A percentile compares a stretch with the other conserved stretches of the same genome.
Evolutionary conservation across 2,797 vertebrate species (phyloP).

Genomic region (Aeoliscus strigatus): DNA sequence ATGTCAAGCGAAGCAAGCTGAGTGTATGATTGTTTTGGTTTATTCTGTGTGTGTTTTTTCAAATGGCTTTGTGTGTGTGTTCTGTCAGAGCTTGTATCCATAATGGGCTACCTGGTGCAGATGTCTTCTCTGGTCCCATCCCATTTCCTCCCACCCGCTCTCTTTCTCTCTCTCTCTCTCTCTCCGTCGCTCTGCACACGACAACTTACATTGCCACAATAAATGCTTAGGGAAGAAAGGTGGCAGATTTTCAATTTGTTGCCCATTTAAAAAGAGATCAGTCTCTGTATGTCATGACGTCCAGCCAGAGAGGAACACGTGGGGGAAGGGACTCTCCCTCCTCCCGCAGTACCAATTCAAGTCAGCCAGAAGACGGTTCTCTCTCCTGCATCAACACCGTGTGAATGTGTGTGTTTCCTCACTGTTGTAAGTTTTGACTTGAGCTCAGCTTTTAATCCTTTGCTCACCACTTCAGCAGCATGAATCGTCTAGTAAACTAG

Average conservation of each 20-base stretch:
- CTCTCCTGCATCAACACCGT: constrained; percentile 36
- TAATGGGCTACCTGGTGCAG: constrained; percentile 28
- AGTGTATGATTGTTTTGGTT: constrained; percentile 7
- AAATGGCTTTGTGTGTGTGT: constrained; percentile 1
- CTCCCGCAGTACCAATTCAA: constrained; percentile 22
- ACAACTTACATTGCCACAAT: constrained; percentile 13
- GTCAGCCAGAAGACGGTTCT: too few species aligned
- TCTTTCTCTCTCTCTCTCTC: constrained; percentile 7
- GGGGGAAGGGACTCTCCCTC: constrained; percentile 20
- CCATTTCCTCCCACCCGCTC: constrained; percentile 32
- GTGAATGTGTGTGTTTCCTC: constrained; percentile 23
- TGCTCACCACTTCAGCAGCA: constrained; percentile 41
- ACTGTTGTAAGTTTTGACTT: constrained; percentile 3
- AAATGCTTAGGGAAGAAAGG: constrained; percentile 35
- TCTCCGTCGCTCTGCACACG: not conserved
- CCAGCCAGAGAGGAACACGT: constrained; percentile 28
- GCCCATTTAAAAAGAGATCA: constrained; percentile 75
- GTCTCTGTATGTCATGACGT: constrained; percentile 70
- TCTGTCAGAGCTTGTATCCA: constrained; percentile 21
- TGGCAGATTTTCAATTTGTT: constrained; percentile 75
- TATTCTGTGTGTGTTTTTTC: constrained; percentile 6
- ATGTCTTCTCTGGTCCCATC: constrained; percentile 28
- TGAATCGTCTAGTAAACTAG: constrained; percentile 63
- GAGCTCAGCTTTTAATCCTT: constrained; percentile 28
- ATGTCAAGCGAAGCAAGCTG: constrained; percentile 1